Evolutionary conservation across 2,797 vertebrate species (phyloP), one percentile per base, ranked within the genome.

Genomic region (Chaenodraco wilsoni): DNA sequence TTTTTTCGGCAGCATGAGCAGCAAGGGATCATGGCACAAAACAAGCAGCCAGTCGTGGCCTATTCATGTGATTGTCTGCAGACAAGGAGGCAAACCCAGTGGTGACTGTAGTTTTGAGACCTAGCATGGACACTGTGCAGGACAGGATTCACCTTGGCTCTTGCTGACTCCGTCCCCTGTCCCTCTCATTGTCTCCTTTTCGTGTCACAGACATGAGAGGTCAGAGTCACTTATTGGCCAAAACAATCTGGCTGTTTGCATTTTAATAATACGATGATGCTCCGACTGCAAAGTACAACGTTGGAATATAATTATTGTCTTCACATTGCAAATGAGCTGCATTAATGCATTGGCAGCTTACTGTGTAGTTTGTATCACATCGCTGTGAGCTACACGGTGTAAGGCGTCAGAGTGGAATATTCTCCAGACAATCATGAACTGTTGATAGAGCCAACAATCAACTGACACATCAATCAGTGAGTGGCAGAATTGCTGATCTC

Each of bases 11-110:
- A 86, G 87, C 80, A 91, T 90, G 92, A 92, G 90, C 87, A 91
- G 91, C 89, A 87, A 94, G 87, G 84, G 89, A 95, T 93, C 91
- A 90, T 93, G 91, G 92, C 93, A 93, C 91, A 92, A 93, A 93
- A 94, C 93, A 94, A 94, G 92, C 92, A 93, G 92, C 90, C 88
- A 92, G 93, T 94, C 92, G 87, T 74, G 87, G 91, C 82, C 89
- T 83, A 92, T 93, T 92, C 86, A 74, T 82, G 78, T 93, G 92
- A 94, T 84, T 93, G 92, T 93, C 92, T 91, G 86, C 73, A 82
- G 82, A 85, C 84, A 80, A 86, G 6, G 64, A 85, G 84, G 87
- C 78, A 5, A 81, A 62, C 72, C 68, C 69, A 84, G 66, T 69
- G 82, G 71, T 81, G 76, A 81, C 83, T 83, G 84, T 71, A 78